Evolutionary conservation across 2,888 invertebrate genomes (phyloP), one percentile per base, ranked within the genome.

Genomic region (Tetragonisca angustula): DNA sequence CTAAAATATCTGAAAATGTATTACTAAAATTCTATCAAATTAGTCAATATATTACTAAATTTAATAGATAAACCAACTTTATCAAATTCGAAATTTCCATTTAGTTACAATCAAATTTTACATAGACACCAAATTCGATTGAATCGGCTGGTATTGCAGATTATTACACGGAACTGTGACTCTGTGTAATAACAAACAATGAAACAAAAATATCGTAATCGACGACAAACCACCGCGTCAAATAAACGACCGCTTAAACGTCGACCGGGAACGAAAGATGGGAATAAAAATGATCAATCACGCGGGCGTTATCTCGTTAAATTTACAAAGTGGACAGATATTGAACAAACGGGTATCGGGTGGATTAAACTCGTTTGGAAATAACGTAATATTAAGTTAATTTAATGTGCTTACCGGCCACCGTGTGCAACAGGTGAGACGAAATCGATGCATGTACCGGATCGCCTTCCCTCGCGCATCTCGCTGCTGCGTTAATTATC

Each of bases 391-490:
- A 67, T 65, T 70, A 62, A 75, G 43, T 76, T 76, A 80, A 78
- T 85, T 83, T 56, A 74, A 36, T 61, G 15, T 17, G 67, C 52
- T 76, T 89, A 92, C 94, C 93, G 59, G 93, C 92, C 72, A 91
- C 85, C 15, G 84, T 91, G 80, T 91, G 90, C 67, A 94, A 85
- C 75, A 94, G 88, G 83, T 94, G 91, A 21, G 90, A 81, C 17
- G 94, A 91, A 68, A 94, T 90, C 6, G 90, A 84, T 54, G 92
- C 88, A 36, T 91, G 89, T 19, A 94, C 88, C 3, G 92, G 91
- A 80, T 94, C 93, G 6, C 94, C 94, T 81, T 94, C 94, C 54
- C 94, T 89, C 4, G 91, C 91, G 68, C 93, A 93, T 87, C 88
- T 92, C 11, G 90, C 86, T 21, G 91, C 91, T 27, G 92, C 91